Conservation (phyloP, 2,888 invertebrate genomes). For the Aelia acuminata region DNA sequence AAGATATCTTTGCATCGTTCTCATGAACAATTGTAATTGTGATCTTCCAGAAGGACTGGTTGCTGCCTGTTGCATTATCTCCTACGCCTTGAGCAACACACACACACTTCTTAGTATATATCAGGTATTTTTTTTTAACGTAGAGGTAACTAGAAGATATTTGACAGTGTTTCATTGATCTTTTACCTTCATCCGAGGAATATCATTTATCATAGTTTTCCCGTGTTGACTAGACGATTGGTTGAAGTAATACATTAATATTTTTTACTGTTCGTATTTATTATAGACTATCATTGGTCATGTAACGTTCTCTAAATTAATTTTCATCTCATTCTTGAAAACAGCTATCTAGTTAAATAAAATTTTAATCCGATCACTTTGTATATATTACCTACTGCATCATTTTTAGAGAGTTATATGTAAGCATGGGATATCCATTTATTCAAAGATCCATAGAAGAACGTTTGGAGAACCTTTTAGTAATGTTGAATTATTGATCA, state of each 20-base stretch:
- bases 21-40: conserved; percentile 17
- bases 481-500: neutral
- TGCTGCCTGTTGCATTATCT: neutral
- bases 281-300: neutral
- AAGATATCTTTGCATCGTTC: conserved; percentile 10
- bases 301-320: neutral
- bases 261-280: neutral
- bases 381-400: no score
- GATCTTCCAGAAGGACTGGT: conserved; percentile 35
- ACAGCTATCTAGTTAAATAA: no score
- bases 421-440: no score
- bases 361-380: no score
- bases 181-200: neutral
- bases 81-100: conserved; percentile 7
- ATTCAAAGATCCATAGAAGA: no score
- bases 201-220: neutral
- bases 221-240: neutral
- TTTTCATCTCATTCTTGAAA: neutral
- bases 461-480: neutral
- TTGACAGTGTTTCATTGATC: neutral
- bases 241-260: neutral
- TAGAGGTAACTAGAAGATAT: conserved; percentile 22
- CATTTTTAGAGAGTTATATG: no score
- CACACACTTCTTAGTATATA: conserved; percentile 25
- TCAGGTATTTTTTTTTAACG: conserved; percentile 29